These are phyloP conservation scores for Gisinianus flammeolus DNA, from an alignment of 2,888 invertebrate genomes.

Conservation along the genomic window DNA sequence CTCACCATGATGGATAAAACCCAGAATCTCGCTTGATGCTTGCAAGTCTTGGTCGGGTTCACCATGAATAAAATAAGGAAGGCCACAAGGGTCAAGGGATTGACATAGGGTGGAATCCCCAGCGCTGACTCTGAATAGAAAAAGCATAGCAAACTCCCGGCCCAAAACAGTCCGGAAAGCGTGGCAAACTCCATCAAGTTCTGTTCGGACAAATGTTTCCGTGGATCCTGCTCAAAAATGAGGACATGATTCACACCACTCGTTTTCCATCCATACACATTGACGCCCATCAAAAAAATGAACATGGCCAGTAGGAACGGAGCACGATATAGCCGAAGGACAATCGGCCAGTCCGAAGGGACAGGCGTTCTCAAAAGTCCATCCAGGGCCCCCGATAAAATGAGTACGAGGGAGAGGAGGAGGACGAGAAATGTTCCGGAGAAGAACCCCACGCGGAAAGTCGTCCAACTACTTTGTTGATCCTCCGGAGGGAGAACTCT, in stretches of 20 bases:
- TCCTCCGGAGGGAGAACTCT: conserved; percentile 65
- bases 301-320: conserved; percentile 64
- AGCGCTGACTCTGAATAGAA: background rate
- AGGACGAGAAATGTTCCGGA: background rate
- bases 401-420: background rate
- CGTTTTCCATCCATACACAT: conserved; percentile 66
- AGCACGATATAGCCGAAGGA: conserved; percentile 63
- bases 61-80: conserved; percentile 15
- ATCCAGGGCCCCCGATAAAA: background rate
- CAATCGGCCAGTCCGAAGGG: background rate
- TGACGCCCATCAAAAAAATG: conserved; percentile 64
- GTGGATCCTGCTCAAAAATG: conserved; percentile 66
- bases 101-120: conserved; percentile 14
- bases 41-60: conserved; percentile 17
- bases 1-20: background rate
- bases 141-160: conserved; percentile 22
- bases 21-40: conserved; percentile 14
- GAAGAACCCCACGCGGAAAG: conserved; percentile 3
- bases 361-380: background rate
- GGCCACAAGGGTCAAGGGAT: conserved; percentile 21
- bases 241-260: conserved; percentile 67
- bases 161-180: conserved; percentile 50
- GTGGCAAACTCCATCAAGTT: background rate
- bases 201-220: conserved; percentile 65
- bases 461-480: conserved; percentile 59